Conservation (phyloP, 2,888 invertebrate species). For the Eupithecia dodoneata region DNA sequence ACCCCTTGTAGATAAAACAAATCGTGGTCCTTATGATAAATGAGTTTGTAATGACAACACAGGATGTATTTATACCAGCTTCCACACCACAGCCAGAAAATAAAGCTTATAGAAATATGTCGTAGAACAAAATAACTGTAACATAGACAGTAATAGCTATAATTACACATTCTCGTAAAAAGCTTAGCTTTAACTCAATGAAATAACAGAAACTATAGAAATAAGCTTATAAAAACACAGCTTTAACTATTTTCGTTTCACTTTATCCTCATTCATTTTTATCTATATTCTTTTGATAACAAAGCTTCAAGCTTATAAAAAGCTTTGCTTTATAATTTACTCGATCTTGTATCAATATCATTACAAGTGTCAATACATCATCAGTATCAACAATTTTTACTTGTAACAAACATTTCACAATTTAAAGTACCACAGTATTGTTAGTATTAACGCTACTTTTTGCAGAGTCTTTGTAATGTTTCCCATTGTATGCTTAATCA, state of each 20-base stretch:
- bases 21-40: constrained; percentile 44
- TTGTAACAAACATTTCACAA: constrained; percentile 6
- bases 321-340: constrained; percentile 61
- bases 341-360: constrained; percentile 44
- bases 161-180: constrained; percentile 50
- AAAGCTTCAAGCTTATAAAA: constrained; percentile 59
- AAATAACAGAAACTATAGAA: constrained; percentile 36
- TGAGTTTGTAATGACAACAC: constrained; percentile 60
- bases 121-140: constrained; percentile 55
- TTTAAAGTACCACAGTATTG: constrained; percentile 32
- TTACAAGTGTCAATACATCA: constrained; percentile 29
- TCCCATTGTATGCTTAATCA: constrained; percentile 80
- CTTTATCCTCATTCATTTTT: constrained; percentile 42
- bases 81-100: constrained; percentile 67
- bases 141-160: constrained; percentile 54
- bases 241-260: constrained; percentile 49
- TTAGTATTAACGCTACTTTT: constrained; percentile 37
- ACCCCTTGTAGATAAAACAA: constrained; percentile 47
- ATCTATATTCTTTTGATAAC: constrained; percentile 31
- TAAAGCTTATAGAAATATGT: constrained; percentile 59
- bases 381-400: not conserved
- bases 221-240: constrained; percentile 53
- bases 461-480: constrained; percentile 67
- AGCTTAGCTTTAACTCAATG: constrained; percentile 51
- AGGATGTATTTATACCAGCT: constrained; percentile 57